These are phyloP conservation scores for Coreoperca whiteheadi DNA, from an alignment of 2,113 vertebrate species.

Conservation along the genomic window DNA sequence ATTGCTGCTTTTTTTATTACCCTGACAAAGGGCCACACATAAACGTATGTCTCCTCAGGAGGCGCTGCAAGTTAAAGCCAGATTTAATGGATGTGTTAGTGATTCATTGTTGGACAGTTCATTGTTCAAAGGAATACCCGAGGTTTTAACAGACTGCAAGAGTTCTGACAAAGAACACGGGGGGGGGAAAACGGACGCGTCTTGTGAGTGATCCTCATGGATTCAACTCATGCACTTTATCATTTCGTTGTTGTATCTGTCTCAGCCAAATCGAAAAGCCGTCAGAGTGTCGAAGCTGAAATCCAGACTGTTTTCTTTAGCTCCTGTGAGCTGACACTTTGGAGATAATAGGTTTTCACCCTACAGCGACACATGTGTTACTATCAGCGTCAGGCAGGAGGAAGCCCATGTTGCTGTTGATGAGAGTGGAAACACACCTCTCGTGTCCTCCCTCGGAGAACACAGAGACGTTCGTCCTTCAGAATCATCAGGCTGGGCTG, in stretches of 20 bases:
- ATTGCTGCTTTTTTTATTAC: constrained; percentile 62
- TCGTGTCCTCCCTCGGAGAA: constrained; percentile 23
- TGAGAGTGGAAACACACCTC: constrained; percentile 36
- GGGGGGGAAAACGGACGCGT: not conserved
- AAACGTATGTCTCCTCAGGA: constrained; percentile 65
- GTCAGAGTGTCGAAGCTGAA: not conserved
- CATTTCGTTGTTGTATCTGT: not conserved
- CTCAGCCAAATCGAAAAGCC: not conserved
- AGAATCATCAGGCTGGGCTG: constrained; percentile 4
- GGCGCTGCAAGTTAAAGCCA: constrained; percentile 56
- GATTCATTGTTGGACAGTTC: constrained; percentile 51
- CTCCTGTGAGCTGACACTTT: constrained; percentile 34
- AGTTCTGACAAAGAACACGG: constrained; percentile 37
- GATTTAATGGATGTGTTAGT: constrained; percentile 66
- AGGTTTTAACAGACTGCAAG: constrained; percentile 64
- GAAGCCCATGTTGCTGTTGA: constrained; percentile 33
- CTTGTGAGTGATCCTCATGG: constrained; percentile 25
- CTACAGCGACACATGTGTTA: not conserved
- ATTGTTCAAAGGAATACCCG: constrained; percentile 52
- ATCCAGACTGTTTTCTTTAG: not conserved
- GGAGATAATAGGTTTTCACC: constrained; percentile 56
- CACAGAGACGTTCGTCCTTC: constrained; percentile 2
- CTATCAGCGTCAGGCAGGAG: constrained; percentile 59
- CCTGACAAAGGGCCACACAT: constrained; percentile 74
- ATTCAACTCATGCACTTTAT: not conserved